Conservation (phyloP, 2,888 invertebrate genomes). For the Embidobia sp. region DNA sequence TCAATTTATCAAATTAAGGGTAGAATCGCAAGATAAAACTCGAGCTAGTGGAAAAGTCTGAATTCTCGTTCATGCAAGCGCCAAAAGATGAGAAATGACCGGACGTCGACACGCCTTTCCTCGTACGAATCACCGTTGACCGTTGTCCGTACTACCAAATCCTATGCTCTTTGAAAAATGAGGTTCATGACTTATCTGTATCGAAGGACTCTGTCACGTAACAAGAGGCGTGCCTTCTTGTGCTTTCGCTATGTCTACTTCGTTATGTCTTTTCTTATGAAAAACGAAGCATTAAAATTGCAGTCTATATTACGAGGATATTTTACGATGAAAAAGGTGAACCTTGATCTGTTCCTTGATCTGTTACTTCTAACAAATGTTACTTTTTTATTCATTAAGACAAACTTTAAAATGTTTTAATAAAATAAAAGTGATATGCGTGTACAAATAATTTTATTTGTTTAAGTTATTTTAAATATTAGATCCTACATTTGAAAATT, state of each 20-base stretch:
- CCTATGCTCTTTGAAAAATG: conserved; percentile 75
- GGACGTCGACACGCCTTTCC: conserved; percentile 67
- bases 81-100: conserved; percentile 72
- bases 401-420: too few species aligned
- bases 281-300: conserved; percentile 61
- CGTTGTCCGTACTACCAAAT: conserved; percentile 68
- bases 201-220: conserved; percentile 73
- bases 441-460: too few species aligned
- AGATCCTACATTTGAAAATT: too few species aligned
- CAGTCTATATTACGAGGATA: conserved; percentile 33
- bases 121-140: conserved; percentile 68
- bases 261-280: conserved; percentile 41
- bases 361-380: conserved; percentile 11
- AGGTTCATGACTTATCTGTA: conserved; percentile 80
- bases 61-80: conserved; percentile 62
- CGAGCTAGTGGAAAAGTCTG: conserved; percentile 78
- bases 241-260: conserved; percentile 53
- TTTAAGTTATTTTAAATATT: too few species aligned
- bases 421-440: too few species aligned
- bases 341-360: conserved; percentile 22
- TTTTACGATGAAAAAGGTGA: conserved; percentile 21
- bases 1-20: conserved; percentile 82
- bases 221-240: conserved; percentile 74
- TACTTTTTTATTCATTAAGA: not conserved
- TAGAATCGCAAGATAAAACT: conserved; percentile 80